Evolutionary conservation across 1,140 invertebrate genomes (phyloP).

Genomic region (Papilio machaon): DNA sequence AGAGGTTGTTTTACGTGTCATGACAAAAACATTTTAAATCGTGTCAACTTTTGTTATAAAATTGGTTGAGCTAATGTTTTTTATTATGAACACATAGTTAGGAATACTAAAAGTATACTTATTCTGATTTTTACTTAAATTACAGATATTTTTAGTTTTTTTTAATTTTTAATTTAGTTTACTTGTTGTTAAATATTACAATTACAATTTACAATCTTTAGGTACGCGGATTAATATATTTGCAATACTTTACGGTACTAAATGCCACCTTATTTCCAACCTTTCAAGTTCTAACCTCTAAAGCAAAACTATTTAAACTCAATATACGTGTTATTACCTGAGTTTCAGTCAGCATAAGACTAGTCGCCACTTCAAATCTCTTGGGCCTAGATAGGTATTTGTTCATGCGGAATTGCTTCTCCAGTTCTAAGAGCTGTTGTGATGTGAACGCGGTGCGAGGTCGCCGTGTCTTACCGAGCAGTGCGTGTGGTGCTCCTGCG

Average conservation of each 20-base stretch:
- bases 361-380: slow-evolving; percentile 98
- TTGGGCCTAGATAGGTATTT: slow-evolving; percentile 99
- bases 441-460: slow-evolving; percentile 99
- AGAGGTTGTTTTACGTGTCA: slow-evolving; percentile 51
- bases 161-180: too few species aligned
- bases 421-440: slow-evolving; percentile 98
- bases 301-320: not conserved
- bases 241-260: too few species aligned
- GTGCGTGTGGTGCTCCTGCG: slow-evolving; percentile 85
- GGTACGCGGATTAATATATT: too few species aligned
- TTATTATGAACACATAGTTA: too few species aligned
- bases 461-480: slow-evolving; percentile 96
- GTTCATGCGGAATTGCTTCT: slow-evolving; percentile 99
- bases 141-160: not conserved
- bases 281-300: not conserved
- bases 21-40: slow-evolving; percentile 12
- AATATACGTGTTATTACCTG: slow-evolving; percentile 85
- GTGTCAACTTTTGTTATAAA: not conserved
- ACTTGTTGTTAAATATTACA: too few species aligned
- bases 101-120: too few species aligned
- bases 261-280: not conserved
- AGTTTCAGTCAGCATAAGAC: slow-evolving; percentile 98
- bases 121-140: too few species aligned
- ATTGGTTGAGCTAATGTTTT: not conserved
- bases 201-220: too few species aligned